phyloP scores from a whole-genome alignment of 2,113 vertebrate species.

The Casuarius casuarius region DNA sequence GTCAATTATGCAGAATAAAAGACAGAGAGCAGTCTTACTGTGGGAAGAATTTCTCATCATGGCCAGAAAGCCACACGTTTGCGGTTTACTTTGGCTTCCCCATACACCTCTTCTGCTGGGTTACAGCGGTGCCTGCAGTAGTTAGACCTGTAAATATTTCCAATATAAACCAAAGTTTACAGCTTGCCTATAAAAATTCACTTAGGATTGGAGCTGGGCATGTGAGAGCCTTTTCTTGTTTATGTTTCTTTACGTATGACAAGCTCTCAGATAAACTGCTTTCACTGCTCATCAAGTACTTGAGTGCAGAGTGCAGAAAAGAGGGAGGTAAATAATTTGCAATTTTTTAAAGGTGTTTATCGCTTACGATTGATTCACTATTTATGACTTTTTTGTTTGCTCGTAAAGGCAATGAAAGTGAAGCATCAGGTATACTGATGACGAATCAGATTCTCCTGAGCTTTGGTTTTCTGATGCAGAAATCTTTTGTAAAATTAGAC shows the following conservation, averaged over 20 bases:
- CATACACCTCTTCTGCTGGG: background rate
- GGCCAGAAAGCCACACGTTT: background rate
- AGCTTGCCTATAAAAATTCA: background rate
- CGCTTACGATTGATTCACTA: background rate
- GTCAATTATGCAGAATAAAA: rapidly evolving
- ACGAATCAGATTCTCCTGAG: background rate
- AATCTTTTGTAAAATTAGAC: too few species aligned
- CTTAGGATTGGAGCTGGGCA: background rate
- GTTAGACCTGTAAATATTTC: conserved; percentile 16
- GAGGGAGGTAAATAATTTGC: background rate
- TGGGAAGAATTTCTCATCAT: background rate
- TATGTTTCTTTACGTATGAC: background rate
- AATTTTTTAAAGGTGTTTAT: background rate
- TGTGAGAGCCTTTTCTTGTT: background rate
- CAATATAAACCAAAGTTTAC: background rate
- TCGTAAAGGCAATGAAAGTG: background rate
- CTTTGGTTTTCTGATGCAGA: background rate
- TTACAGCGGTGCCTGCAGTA: background rate
- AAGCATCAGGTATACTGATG: background rate
- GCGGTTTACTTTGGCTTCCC: conserved; percentile 33
- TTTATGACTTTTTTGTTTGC: background rate
- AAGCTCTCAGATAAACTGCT: background rate
- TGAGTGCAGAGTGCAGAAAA: background rate
- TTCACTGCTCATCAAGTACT: rapidly evolving
- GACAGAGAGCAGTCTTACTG: background rate